Evolutionary conservation across 2,888 invertebrate genomes (phyloP), one percentile per base, ranked within the genome.

Genomic region (Boloria euphrosyne): DNA sequence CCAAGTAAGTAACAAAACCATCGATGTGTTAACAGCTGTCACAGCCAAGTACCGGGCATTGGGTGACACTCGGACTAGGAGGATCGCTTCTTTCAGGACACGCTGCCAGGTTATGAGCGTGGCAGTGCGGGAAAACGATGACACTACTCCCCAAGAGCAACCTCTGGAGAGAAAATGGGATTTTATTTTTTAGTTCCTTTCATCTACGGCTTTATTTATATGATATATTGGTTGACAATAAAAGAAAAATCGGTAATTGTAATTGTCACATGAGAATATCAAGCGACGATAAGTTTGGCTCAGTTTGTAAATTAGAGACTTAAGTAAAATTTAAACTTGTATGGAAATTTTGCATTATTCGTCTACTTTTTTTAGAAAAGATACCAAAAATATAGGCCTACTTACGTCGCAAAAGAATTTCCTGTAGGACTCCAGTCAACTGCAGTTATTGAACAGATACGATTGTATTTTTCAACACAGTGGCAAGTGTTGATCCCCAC

Each of bases 341-440:
- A n/a, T 38, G 31, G 31, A 7, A 38, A 38, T 38, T 7, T 2
- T 38, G 31, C 31, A 38, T 38, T 38, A 38, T 22, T 22, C 22
- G 22, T 22, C 22, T 22, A 22, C 22, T 22, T 22, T 22, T 22
- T 22, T 2, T 22, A 22, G 22, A n/a, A n/a, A n/a, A n/a, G n/a
- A n/a, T n/a, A n/a, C n/a, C n/a, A 46, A 46, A 4, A 14, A 14
- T 18, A 27, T 16, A 43, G 38, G 4, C 13, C 22, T n/a, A 46
- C 83, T 82, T 67, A 90, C 91, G 76, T 82, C 7, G 82, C 77
- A 69, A 86, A 89, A 0, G 90, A 85, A 72, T 89, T 88, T 10
- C 89, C 90, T 1, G 90, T 91, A 2, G 90, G 89, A 59, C 91
- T 91, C 91, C 91, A 92, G 71, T 89, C 89, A 14, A 89, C 62